Evolutionary conservation across 2,113 vertebrate species (phyloP).

Genomic region (Triplophysa tibetana): DNA sequence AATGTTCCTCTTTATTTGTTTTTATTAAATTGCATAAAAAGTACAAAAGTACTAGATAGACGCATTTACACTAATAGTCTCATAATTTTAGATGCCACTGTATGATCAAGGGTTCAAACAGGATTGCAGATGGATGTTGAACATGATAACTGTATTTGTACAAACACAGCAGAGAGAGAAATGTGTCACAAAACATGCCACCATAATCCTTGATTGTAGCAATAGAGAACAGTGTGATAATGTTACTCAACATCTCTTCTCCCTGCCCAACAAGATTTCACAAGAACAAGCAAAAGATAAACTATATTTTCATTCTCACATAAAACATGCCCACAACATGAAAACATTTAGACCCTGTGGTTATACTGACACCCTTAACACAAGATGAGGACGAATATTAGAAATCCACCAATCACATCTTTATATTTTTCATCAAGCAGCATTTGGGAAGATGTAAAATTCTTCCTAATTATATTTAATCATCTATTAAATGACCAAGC

Average conservation of each 20-base stretch:
- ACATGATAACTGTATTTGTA: neutral
- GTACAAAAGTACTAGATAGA: neutral
- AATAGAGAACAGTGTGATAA: neutral
- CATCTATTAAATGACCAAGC: neutral
- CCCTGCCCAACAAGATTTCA: conserved; percentile 29
- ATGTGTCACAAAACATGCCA: neutral
- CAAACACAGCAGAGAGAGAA: conserved; percentile 5
- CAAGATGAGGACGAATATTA: too few relatives aligned
- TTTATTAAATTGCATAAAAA: neutral
- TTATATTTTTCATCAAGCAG: neutral
- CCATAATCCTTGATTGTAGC: neutral
- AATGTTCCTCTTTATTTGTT: neutral
- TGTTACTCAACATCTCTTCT: conserved; percentile 17
- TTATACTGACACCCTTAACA: neutral
- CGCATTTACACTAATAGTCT: neutral
- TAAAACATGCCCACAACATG: neutral
- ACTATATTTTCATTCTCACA: neutral
- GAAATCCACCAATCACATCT: neutral
- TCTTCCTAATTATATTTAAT: neutral
- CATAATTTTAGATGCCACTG: neutral
- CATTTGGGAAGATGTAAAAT: neutral
- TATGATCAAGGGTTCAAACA: neutral
- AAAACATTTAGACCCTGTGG: neutral
- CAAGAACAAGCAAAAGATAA: conserved; percentile 20
- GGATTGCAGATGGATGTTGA: neutral